These are phyloP conservation scores for Macrophya annulata DNA, from an alignment of 2,888 invertebrate species.

Conservation along the genomic window DNA sequence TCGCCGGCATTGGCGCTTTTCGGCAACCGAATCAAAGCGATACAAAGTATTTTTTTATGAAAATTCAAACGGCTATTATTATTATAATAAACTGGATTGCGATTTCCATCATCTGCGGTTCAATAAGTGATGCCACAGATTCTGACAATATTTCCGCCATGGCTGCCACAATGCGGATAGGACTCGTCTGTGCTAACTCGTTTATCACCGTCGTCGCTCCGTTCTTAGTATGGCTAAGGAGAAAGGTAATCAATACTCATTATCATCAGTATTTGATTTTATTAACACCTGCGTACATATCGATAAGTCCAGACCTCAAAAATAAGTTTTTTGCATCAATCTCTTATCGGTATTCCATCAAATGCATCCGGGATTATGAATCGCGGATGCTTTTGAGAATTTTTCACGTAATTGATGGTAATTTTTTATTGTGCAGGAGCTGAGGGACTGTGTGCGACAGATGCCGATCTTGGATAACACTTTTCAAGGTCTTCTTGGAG, in stretches of 20 bases:
- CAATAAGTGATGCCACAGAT: too few relatives aligned
- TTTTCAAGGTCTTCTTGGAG: neutral
- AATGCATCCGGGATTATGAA: too few relatives aligned
- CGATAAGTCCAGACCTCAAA: neutral
- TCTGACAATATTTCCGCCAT: too few relatives aligned
- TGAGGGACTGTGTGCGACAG: neutral
- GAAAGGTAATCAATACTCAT: neutral
- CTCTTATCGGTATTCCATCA: too few relatives aligned
- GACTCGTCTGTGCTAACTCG: neutral
- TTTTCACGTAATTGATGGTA: neutral
- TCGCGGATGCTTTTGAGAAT: neutral
- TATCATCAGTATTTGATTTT: neutral
- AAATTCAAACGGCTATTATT: neutral
- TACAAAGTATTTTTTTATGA: neutral
- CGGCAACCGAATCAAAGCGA: conserved; percentile 3
- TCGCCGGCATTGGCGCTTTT: neutral
- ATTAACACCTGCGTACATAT: neutral
- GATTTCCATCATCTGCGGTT: too few relatives aligned
- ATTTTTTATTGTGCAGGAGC: neutral
- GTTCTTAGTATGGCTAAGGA: neutral
- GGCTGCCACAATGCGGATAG: neutral
- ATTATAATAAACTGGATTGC: neutral
- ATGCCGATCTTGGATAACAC: neutral
- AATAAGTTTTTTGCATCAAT: neutral
- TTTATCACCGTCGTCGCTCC: neutral